Evolutionary conservation across 1,140 invertebrate genomes (phyloP).

Genomic region (Drosophila bifasciata): DNA sequence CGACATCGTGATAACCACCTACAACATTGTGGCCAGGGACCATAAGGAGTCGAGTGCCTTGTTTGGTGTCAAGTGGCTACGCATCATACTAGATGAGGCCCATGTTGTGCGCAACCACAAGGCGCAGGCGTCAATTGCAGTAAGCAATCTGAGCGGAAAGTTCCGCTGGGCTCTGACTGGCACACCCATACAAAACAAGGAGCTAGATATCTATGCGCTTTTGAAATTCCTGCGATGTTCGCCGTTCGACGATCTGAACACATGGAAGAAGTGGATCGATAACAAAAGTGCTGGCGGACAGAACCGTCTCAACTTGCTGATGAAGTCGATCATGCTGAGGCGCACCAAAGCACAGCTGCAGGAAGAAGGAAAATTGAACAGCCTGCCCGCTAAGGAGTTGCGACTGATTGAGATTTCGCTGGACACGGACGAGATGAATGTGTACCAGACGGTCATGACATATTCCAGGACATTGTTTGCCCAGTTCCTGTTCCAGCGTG

Average conservation of each 20-base stretch:
- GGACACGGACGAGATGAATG: slow-evolving; percentile 88
- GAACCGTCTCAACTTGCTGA: slow-evolving; percentile 90
- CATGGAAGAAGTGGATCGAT: slow-evolving; percentile 89
- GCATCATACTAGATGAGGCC: slow-evolving; percentile 96
- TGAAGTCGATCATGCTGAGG: slow-evolving; percentile 92
- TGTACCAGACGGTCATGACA: slow-evolving; percentile 91
- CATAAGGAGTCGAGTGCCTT: slow-evolving; percentile 76
- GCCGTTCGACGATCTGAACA: slow-evolving; percentile 93
- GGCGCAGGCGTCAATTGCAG: slow-evolving; percentile 89
- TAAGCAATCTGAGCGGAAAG: slow-evolving; percentile 87
- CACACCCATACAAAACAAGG: slow-evolving; percentile 97
- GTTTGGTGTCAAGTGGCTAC: slow-evolving; percentile 88
- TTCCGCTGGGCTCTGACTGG: slow-evolving; percentile 95
- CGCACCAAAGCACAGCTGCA: slow-evolving; percentile 93
- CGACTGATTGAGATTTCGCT: slow-evolving; percentile 87
- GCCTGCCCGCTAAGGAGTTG: slow-evolving; percentile 88
- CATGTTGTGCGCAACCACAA: slow-evolving; percentile 96
- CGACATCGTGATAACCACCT: slow-evolving; percentile 92
- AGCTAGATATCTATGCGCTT: slow-evolving; percentile 94
- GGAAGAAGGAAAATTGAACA: slow-evolving; percentile 85
- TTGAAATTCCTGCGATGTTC: slow-evolving; percentile 93
- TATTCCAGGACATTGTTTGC: slow-evolving; percentile 90
- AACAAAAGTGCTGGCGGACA: slow-evolving; percentile 89
- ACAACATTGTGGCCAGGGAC: slow-evolving; percentile 88
- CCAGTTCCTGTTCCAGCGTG: slow-evolving; percentile 90